phyloP scores from a whole-genome alignment of 2,888 invertebrate genomes.

The Listrodromus nycthemerus region DNA sequence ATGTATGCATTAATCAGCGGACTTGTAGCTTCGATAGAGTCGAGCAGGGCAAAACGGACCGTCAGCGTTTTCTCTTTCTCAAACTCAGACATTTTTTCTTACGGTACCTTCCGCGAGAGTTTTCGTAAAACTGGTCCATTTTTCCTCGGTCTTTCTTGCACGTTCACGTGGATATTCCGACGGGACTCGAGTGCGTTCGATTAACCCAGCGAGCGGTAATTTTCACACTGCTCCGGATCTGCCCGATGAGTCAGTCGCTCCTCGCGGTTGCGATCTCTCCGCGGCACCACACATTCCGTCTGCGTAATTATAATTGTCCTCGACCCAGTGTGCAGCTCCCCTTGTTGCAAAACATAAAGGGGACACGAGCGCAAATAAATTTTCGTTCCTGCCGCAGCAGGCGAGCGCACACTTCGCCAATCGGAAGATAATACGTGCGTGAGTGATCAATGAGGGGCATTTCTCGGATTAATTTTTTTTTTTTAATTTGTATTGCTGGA shows the following conservation, averaged over 20 bases:
- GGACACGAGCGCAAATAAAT: background rate
- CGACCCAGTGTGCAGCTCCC: constrained; percentile 24
- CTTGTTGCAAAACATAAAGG: constrained; percentile 30
- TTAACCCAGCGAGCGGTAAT: constrained; percentile 8
- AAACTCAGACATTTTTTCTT: background rate
- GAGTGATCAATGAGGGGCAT: constrained; percentile 28
- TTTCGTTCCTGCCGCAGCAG: background rate
- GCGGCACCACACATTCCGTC: constrained; percentile 11
- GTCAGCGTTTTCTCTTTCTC: background rate
- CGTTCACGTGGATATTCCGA: background rate
- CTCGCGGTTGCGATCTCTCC: background rate
- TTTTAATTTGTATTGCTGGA: background rate
- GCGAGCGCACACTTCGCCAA: constrained; percentile 13
- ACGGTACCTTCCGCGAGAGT: background rate
- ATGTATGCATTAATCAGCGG: background rate
- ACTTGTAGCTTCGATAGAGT: background rate
- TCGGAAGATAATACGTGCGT: constrained; percentile 15
- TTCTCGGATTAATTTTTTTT: no score
- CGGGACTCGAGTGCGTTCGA: constrained; percentile 4
- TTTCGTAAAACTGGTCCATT: background rate
- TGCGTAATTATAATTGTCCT: constrained; percentile 34
- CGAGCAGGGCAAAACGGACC: background rate
- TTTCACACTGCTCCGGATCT: constrained; percentile 6
- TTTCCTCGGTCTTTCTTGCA: background rate
- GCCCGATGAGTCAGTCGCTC: constrained; percentile 25